Evolutionary conservation across 2,797 vertebrate genomes (phyloP).

Genomic region (Ambastaia sidthimunki): DNA sequence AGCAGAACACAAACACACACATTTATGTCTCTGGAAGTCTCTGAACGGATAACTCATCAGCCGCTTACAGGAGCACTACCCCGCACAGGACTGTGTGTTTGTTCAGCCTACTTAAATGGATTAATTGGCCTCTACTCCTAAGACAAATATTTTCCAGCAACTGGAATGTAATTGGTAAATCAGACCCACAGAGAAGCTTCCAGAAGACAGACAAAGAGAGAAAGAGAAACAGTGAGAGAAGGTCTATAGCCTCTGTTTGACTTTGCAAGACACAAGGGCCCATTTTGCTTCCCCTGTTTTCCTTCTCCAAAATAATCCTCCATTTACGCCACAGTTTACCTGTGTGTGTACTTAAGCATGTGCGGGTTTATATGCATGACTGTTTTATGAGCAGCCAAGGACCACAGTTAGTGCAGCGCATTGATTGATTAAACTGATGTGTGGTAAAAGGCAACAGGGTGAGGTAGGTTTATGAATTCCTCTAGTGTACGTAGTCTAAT

Average conservation of each 20-base stretch:
- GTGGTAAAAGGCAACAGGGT: conserved; percentile 43
- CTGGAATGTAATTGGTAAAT: conserved; percentile 61
- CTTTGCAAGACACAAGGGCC: conserved; percentile 58
- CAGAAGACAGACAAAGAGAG: conserved; percentile 10
- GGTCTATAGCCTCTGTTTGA: conserved; percentile 64
- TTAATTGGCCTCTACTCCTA: conserved; percentile 60
- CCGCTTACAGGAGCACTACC: conserved; percentile 18
- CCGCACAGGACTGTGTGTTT: conserved; percentile 53
- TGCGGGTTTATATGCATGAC: conserved; percentile 38
- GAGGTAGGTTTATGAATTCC: conserved; percentile 3
- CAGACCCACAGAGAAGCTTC: conserved; percentile 55
- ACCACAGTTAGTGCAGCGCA: conserved; percentile 45
- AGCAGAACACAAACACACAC: conserved; percentile 45
- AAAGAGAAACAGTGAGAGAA: conserved; percentile 12
- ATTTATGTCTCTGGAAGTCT: conserved; percentile 40
- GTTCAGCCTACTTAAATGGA: conserved; percentile 57
- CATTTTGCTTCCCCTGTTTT: conserved; percentile 49
- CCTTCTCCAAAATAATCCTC: conserved; percentile 63
- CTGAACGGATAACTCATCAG: conserved; percentile 53
- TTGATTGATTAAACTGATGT: conserved; percentile 55
- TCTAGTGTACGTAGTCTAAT: not conserved
- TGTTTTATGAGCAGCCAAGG: conserved; percentile 40
- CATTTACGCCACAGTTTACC: conserved; percentile 53
- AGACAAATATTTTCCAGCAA: conserved; percentile 62
- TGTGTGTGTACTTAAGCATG: conserved; percentile 43